Conservation (phyloP, 2,888 invertebrate species). For the Amphipyra berbera region DNA sequence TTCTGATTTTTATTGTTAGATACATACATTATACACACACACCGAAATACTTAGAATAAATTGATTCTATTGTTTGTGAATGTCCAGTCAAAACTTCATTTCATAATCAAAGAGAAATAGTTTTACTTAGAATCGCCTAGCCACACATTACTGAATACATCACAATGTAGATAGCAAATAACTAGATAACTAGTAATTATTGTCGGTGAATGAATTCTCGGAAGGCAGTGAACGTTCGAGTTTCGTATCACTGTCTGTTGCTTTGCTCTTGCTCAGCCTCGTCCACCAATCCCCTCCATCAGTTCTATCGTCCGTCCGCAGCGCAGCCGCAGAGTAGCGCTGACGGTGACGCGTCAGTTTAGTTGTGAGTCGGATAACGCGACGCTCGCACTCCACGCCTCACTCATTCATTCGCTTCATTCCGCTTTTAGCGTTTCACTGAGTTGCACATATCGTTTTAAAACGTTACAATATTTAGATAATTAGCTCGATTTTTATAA, state of each 20-base stretch:
- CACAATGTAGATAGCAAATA: slow-evolving; percentile 72
- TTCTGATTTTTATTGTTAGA: neutral
- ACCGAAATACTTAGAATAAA: slow-evolving; percentile 1
- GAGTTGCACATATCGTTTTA: slow-evolving; percentile 2
- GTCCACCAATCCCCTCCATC: slow-evolving; percentile 64
- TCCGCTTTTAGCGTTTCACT: slow-evolving; percentile 22
- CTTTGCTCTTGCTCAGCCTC: slow-evolving; percentile 55
- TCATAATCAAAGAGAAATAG: slow-evolving; percentile 26
- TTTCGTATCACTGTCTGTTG: slow-evolving; percentile 68
- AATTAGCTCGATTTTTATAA: neutral
- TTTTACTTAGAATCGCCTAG: slow-evolving; percentile 59
- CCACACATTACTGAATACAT: slow-evolving; percentile 51
- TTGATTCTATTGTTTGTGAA: slow-evolving; percentile 2
- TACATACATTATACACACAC: neutral
- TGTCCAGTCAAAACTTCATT: slow-evolving; percentile 1
- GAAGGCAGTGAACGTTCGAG: slow-evolving; percentile 79
- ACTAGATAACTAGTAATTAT: slow-evolving; percentile 73
- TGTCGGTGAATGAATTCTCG: slow-evolving; percentile 81
- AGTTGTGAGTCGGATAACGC: slow-evolving; percentile 19
- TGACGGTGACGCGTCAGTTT: slow-evolving; percentile 21
- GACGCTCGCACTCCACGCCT: slow-evolving; percentile 9
- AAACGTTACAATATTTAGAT: slow-evolving; percentile 8
- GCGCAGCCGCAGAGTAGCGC: slow-evolving; percentile 24
- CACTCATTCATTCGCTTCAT: slow-evolving; percentile 33
- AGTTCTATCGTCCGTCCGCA: slow-evolving; percentile 10